phyloP scores from a whole-genome alignment of 2,113 vertebrate genomes.

The Tautogolabrus adspersus region DNA sequence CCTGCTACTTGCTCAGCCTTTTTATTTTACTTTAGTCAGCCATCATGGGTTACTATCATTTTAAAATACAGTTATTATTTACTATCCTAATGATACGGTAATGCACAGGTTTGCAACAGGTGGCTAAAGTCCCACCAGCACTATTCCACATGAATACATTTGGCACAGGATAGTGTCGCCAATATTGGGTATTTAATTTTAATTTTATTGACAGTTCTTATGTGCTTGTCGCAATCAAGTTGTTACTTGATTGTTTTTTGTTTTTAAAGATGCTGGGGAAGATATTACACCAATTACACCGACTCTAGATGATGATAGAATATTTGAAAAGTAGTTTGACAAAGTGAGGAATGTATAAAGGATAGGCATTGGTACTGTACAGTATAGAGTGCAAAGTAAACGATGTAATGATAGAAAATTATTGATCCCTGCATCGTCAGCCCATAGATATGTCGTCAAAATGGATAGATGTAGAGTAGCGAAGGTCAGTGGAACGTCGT shows the following conservation, averaged over 20 bases:
- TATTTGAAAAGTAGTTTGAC: slow-evolving; percentile 66
- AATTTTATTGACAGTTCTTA: slow-evolving; percentile 76
- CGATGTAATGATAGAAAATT: slow-evolving; percentile 59
- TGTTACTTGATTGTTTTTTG: slow-evolving; percentile 48
- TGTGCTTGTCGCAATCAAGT: slow-evolving; percentile 65
- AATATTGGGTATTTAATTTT: slow-evolving; percentile 78
- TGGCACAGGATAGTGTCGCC: slow-evolving; percentile 48
- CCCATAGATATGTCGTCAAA: slow-evolving; percentile 58
- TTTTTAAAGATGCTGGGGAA: slow-evolving; percentile 57
- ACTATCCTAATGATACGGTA: slow-evolving; percentile 46
- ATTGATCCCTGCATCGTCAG: slow-evolving; percentile 55
- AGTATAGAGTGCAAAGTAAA: slow-evolving; percentile 59
- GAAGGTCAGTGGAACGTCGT: slow-evolving; percentile 66
- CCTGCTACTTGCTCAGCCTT: slow-evolving; percentile 52
- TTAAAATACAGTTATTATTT: slow-evolving; percentile 48
- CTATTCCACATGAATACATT: slow-evolving; percentile 64
- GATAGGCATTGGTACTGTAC: slow-evolving; percentile 72
- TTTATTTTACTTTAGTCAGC: slow-evolving; percentile 25
- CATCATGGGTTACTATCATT: slow-evolving; percentile 45
- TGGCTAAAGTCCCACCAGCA: slow-evolving; percentile 57
- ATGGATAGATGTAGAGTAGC: slow-evolving; percentile 65
- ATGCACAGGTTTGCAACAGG: slow-evolving; percentile 63
- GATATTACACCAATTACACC: slow-evolving; percentile 62
- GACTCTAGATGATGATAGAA: slow-evolving; percentile 46
- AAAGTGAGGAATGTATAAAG: slow-evolving; percentile 72